Conservation (phyloP, 2,797 vertebrate species). For the Notoglanidium macrostoma region DNA sequence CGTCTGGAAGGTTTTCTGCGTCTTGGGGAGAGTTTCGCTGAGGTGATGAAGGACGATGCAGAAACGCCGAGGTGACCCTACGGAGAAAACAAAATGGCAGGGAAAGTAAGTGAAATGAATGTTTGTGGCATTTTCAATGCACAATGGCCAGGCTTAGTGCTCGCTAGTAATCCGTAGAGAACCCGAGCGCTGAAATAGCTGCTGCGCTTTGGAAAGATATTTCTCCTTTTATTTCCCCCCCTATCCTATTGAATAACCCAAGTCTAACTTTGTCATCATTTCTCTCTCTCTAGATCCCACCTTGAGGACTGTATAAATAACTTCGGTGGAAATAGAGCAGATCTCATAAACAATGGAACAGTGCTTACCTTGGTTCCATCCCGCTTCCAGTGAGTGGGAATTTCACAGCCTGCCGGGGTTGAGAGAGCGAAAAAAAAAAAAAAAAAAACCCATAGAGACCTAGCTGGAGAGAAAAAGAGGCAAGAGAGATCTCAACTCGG, state of each 20-base stretch:
- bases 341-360: constrained; percentile 49
- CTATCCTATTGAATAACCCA: neutral
- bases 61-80: constrained; percentile 44
- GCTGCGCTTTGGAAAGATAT: neutral
- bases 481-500: constrained; percentile 51
- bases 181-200: neutral
- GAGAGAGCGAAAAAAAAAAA: neutral
- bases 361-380: constrained; percentile 57
- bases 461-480: constrained; percentile 33
- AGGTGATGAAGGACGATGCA: constrained; percentile 16
- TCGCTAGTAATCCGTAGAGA: constrained; percentile 32
- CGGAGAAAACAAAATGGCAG: constrained; percentile 31
- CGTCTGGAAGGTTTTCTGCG: constrained; percentile 8
- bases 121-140: constrained; percentile 25
- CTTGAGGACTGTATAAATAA: constrained; percentile 52
- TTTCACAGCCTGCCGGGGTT: constrained; percentile 44
- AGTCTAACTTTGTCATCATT: neutral
- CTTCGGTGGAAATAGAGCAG: constrained; percentile 47
- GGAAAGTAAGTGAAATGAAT: constrained; percentile 31
- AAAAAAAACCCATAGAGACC: constrained; percentile 28
- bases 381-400: constrained; percentile 51
- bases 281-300: constrained; percentile 34
- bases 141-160: neutral
- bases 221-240: neutral
- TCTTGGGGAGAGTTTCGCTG: neutral